These are phyloP conservation scores for Ceratotherium simum DNA, from an alignment of 2,113 vertebrate species.

Conservation along the genomic window DNA sequence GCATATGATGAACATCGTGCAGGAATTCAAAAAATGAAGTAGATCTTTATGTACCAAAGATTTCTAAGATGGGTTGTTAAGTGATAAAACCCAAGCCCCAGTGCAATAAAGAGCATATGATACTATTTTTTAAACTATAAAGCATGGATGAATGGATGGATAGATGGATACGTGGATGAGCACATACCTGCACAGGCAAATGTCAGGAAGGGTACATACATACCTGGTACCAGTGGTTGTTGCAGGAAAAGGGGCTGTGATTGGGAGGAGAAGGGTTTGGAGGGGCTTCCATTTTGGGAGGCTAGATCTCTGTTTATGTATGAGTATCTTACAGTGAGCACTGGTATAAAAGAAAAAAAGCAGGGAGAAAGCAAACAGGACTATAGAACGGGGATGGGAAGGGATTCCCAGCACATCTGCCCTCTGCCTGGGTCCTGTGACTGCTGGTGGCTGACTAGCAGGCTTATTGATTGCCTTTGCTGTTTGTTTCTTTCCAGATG, in stretches of 20 bases:
- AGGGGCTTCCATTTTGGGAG: not conserved
- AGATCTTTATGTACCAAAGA: not conserved
- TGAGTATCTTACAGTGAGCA: not conserved
- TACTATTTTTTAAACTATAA: not conserved
- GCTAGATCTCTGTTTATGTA: not conserved
- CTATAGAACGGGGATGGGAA: accelerated
- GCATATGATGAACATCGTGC: not conserved
- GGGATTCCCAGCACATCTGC: not conserved
- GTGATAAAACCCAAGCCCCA: not conserved
- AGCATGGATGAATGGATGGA: too few species aligned
- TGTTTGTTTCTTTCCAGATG: not conserved
- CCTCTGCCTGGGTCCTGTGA: not conserved
- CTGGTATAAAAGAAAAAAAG: not conserved
- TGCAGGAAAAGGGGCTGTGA: not conserved
- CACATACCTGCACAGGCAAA: not conserved
- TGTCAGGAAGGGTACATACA: accelerated
- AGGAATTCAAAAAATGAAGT: not conserved
- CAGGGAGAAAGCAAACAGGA: not conserved
- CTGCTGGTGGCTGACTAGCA: too few species aligned
- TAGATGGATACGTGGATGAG: not conserved
- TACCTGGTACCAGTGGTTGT: not conserved
- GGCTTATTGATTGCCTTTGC: not conserved
- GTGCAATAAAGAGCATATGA: not conserved
- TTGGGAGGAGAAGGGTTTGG: not conserved
- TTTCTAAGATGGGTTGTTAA: not conserved